Conservation (phyloP, 1,140 invertebrate genomes). For the Papilio dardanus region DNA sequence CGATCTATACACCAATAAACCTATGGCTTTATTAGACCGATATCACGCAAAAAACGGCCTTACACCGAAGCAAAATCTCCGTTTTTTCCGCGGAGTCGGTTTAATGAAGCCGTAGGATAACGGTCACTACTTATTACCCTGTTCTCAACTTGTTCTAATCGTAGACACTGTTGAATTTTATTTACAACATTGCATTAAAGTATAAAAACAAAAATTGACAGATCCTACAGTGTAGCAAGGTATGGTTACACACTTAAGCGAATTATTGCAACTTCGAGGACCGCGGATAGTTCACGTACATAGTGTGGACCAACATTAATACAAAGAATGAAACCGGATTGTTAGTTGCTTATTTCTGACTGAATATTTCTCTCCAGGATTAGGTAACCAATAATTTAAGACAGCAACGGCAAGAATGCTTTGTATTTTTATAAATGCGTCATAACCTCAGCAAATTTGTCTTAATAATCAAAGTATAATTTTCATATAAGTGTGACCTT, state of each 20-base stretch:
- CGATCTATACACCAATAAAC: too few species aligned
- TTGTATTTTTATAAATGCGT: background rate
- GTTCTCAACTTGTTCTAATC: background rate
- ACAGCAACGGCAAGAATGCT: too few species aligned
- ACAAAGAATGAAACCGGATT: background rate
- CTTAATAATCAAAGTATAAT: too few species aligned
- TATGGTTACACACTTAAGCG: background rate
- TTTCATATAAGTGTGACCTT: too few species aligned
- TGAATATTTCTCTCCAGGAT: background rate
- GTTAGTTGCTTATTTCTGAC: background rate
- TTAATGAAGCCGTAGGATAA: too few species aligned
- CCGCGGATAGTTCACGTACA: background rate
- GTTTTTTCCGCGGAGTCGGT: too few species aligned
- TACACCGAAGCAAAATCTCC: too few species aligned
- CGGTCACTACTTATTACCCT: background rate
- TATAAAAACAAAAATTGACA: background rate
- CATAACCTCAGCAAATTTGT: background rate
- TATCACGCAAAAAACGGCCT: too few species aligned
- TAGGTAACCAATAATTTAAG: background rate
- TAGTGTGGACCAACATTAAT: background rate
- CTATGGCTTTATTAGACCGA: too few species aligned
- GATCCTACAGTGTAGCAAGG: background rate
- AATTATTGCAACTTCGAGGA: background rate
- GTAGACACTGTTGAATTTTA: background rate
- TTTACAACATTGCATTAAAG: background rate